phyloP scores from a whole-genome alignment of 1,140 invertebrate genomes.

The Calosoma granatense region DNA sequence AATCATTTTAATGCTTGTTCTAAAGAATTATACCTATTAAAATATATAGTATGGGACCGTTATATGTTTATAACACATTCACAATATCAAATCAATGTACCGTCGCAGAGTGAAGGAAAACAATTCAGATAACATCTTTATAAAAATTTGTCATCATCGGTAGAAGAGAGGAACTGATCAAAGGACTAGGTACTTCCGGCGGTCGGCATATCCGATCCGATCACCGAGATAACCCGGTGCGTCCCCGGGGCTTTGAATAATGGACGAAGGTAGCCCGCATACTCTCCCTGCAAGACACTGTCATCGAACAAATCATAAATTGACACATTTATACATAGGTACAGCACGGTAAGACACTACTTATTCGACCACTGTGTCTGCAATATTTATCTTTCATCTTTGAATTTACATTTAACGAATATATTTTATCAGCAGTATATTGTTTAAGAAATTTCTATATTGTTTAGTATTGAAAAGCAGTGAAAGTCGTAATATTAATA shows the following conservation, averaged over 20 bases:
- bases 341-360: not conserved
- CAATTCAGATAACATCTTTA: not conserved
- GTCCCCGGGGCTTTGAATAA: not conserved
- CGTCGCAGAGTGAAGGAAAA: not conserved
- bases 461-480: no score
- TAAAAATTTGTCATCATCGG: not conserved
- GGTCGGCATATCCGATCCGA: not conserved
- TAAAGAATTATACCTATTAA: not conserved
- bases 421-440: no score
- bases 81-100: not conserved
- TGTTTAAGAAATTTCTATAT: no score
- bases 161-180: not conserved
- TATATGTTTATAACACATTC: not conserved
- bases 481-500: no score
- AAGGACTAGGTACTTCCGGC: not conserved
- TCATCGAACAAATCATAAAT: no score
- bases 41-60: not conserved
- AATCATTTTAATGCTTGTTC: not conserved
- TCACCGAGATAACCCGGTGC: not conserved
- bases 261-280: not conserved
- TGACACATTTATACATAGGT: not conserved
- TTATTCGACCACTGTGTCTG: not conserved
- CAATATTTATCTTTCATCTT: not conserved
- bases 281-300: no score
- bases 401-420: not conserved